Evolutionary conservation across 2,888 invertebrate genomes (phyloP), one percentile per base, ranked within the genome.

Genomic region (Arge pagana): DNA sequence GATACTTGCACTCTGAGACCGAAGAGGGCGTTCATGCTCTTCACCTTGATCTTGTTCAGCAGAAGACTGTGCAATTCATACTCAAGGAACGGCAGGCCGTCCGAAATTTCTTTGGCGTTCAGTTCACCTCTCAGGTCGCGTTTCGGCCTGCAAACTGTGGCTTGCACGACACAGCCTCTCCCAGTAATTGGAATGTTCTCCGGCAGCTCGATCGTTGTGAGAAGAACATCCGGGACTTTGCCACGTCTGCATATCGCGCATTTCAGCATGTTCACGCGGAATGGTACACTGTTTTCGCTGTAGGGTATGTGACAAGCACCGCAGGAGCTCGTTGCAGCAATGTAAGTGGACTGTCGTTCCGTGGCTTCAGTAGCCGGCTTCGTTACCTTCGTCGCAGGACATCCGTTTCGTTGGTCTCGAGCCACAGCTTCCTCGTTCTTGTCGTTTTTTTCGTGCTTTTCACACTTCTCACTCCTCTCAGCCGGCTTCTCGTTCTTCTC

Each of bases 11-110:
- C 82, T 69, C 87, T 88, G 5, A 97, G 80, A 0, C 92, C 91
- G 78, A 96, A 96, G 48, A 96, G 80, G 3, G 94, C 90, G 79
- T 97, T 98, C 85, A 96, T 96, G 5, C 95, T 96, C 77, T 93
- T 93, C 58, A 96, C 90, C 76, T 91, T 87, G 2, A 97, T 79
- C 72, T 96, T 96, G 69, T 93, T 94, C 1, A 96, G 83, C 28
- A 97, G 79, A 61, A 96, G 84, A 54, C 93, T 86, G 77, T 98
- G 96, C 39, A 98, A 80, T 74, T 98, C 96, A 74, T 96, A 97
- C 76, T 98, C 97, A 49, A 97, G 78, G 79, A 97, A 97, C 0
- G 97, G 97, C 49, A 97, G 80, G 63, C 91, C 91, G 79, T 97
- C 93, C 1, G 96, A 96, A 54, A 98, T 92, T 79, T 97, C 96